Base-by-base conservation (phyloP, 2,797 vertebrate species). In the Apodemus agrarius region DNA sequence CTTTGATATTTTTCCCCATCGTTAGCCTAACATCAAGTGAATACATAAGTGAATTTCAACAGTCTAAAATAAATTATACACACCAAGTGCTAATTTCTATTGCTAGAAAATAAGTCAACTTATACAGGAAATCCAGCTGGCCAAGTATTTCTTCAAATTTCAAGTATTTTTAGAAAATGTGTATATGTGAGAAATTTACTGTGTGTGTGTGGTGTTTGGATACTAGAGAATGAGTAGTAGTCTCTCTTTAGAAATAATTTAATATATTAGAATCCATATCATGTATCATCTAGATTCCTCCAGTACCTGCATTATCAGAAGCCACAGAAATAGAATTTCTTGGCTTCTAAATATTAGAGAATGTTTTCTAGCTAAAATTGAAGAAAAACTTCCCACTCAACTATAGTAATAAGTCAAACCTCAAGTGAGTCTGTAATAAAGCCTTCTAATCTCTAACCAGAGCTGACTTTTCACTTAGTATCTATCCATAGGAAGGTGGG, bases 71-170 rank as follows among this genome's bases (percentile, higher is more conserved):
- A 87, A 86, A 85, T 94, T 91, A 90, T 87, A 90, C 8, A 95
- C 17, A 40, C 26, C 75, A 96, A 94, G 86, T 91, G 49, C n/a
- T 93, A 84, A 94, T 91, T 61, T 52, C 87, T 90, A 91, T 84
- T 94, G 46, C 37, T 78, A 95, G 89, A 93, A 96, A 96, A 90
- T 90, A 97, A 95, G 31, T 61, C 31, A 26, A 78, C 96, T 92
- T 96, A 92, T 52, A 93, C 65, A 95, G 40, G 26, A 95, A 88
- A 90, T 43, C 21, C 43, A 95, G 54, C 22, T 96, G 69, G 86
- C 94, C 89, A 94, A 65, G 92, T 95, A 88, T 84, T 91, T 96
- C 24, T 93, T 97, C 57, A 95, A 37, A 96, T n/a, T 78, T 83
- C 74, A 80, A 79, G 26, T 93, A 95, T 49, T 95, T 90, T 83